Evolutionary conservation across 1,140 invertebrate species (phyloP), one percentile per base, ranked within the genome.

Genomic region (Drosophila sproati): DNA sequence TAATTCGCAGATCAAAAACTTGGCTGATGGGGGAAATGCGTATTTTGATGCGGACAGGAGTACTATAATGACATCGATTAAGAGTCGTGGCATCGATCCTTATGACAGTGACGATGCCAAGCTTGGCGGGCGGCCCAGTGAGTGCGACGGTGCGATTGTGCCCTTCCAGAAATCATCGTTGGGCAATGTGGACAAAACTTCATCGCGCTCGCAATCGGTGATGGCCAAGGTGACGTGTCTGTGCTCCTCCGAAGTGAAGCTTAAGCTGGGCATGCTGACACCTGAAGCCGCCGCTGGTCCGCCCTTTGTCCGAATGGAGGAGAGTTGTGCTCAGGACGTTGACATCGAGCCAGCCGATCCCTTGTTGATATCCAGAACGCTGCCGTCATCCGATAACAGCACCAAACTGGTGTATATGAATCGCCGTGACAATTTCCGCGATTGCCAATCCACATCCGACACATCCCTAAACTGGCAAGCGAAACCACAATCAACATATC

Each of bases 181-280:
- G 10, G 79, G 69, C 1, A n/a, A n/a, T 3, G 32, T 63, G 4
- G 39, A 66, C 39, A 34, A 69, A 6, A 87, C 79, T 3, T 82
- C 82, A 5, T 80, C 68, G 0, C 48, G 79, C 4, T 86, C 82
- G 5, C 82, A 37, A 3, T 88, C 83, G 4, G 56, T 86, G 4
- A 74, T 82, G 55, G 80, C 48, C 4, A 73, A 82, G 37, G 50
- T 86, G 4, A 86, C 82, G 2, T 82, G 83, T 5, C 64, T 86
- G 8, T 88, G 79, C 32, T 60, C 71, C 4, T 52, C 55, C 3
- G 41, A 12, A 20, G 39, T 68, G 6, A 43, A 48, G 8, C 41
- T 43, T 3, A 39, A 51, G 8, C 10, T 73, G 59, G 43, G 47
- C 34, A 12, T 32, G 32, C 28, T 3, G 35, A 20, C 3, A 34